These are phyloP conservation scores for Eretmocerus hayati DNA, from an alignment of 2,888 invertebrate genomes.

Conservation along the genomic window DNA sequence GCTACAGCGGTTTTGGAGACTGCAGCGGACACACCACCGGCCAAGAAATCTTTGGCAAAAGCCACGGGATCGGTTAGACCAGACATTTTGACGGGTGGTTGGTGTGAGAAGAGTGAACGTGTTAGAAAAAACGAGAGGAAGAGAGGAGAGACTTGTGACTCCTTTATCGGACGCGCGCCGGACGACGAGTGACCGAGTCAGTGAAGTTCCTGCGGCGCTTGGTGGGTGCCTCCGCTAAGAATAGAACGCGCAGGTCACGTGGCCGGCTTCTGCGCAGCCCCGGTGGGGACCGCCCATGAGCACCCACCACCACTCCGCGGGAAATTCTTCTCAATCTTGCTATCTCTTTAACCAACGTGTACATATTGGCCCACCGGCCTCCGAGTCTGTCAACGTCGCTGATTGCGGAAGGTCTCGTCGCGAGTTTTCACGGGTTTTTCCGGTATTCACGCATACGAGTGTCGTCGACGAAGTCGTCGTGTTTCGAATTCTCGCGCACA, in stretches of 20 bases:
- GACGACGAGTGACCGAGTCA: slow-evolving; percentile 50
- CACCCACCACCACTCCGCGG: background rate
- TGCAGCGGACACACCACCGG: slow-evolving; percentile 88
- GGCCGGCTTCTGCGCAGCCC: slow-evolving; percentile 36
- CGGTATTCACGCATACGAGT: too few species aligned
- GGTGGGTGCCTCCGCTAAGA: slow-evolving; percentile 40
- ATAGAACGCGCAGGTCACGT: slow-evolving; percentile 45
- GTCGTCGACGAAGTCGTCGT: too few species aligned
- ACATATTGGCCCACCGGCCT: too few species aligned
- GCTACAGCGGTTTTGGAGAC: slow-evolving; percentile 91
- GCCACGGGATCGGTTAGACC: slow-evolving; percentile 67
- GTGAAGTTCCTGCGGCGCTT: slow-evolving; percentile 27
- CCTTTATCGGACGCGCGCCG: slow-evolving; percentile 52
- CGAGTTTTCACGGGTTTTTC: too few species aligned
- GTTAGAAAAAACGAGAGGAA: slow-evolving; percentile 38
- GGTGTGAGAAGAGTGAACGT: slow-evolving; percentile 27
- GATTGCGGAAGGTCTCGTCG: too few species aligned
- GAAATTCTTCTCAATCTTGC: too few species aligned
- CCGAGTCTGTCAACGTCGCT: too few species aligned
- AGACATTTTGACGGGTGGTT: slow-evolving; percentile 40
- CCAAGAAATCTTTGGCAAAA: slow-evolving; percentile 84
- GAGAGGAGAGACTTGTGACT: slow-evolving; percentile 38
- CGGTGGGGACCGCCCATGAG: background rate
- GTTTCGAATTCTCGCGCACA: too few species aligned
- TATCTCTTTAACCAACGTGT: background rate